These are phyloP conservation scores for Penaeus vannamei DNA, from an alignment of 1,140 invertebrate species.

Conservation along the genomic window DNA sequence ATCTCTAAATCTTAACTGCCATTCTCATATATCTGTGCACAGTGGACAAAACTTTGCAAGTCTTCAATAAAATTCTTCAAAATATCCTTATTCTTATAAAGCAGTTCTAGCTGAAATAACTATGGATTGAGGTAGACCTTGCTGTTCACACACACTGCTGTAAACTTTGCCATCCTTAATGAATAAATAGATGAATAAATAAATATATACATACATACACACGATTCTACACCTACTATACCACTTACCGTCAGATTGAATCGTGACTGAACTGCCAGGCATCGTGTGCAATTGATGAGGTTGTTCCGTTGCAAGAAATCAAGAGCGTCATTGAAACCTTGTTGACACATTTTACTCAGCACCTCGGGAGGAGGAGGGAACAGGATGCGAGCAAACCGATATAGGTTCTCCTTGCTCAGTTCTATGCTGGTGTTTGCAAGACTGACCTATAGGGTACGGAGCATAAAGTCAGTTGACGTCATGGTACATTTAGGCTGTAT, in stretches of 20 bases:
- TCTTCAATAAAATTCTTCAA: no score
- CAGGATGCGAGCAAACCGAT: constrained; percentile 89
- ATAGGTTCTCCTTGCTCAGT: constrained; percentile 91
- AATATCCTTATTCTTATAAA: no score
- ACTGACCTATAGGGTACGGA: constrained; percentile 80
- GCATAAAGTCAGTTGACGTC: not conserved
- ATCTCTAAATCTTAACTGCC: no score
- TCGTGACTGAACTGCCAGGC: constrained; percentile 86
- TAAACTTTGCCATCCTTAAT: not conserved
- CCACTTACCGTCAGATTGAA: constrained; percentile 77
- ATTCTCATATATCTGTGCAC: no score
- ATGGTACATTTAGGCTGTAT: not conserved
- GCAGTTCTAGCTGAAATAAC: no score
- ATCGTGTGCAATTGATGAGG: constrained; percentile 87
- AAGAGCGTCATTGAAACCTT: constrained; percentile 97
- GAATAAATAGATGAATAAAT: constrained; percentile 22
- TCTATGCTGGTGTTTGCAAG: constrained; percentile 96
- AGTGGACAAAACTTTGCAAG: no score
- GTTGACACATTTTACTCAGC: constrained; percentile 93
- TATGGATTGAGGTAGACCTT: no score
- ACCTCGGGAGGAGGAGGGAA: constrained; percentile 96
- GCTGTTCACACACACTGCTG: no score
- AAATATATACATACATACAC: not conserved
- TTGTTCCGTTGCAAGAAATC: constrained; percentile 93
- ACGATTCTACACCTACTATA: not conserved